Percentiles rank a stretch among this genome's conserved stretches.
Evolutionary conservation across 2,888 invertebrate species (phyloP).

Genomic region (Eupithecia pulchellata): DNA sequence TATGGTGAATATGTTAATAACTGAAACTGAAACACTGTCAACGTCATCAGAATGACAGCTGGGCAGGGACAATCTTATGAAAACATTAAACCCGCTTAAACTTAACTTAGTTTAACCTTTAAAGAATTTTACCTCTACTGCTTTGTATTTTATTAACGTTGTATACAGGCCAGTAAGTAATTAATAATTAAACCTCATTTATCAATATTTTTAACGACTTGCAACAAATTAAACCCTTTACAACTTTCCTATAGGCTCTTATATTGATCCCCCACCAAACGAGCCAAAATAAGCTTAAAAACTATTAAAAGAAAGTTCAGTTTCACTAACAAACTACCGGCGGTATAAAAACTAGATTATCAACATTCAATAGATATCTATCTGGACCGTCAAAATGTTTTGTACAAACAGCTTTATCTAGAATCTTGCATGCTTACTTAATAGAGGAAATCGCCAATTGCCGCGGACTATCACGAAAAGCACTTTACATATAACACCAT

Average conservation of each 20-base stretch:
- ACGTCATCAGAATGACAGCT: not conserved
- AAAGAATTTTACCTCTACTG: not conserved
- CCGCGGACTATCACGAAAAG: conserved; percentile 30
- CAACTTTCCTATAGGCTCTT: conserved; percentile 3
- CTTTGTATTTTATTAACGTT: not conserved
- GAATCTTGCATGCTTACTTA: conserved; percentile 70
- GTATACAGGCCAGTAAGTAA: not conserved
- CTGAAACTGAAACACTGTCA: not conserved
- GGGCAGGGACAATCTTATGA: not conserved
- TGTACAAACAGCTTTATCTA: conserved; percentile 70
- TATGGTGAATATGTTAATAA: too few relatives aligned
- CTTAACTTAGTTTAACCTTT: not conserved
- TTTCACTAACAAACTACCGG: not conserved
- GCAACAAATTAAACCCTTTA: conserved; percentile 5
- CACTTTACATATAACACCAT: conserved; percentile 15
- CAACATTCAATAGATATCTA: conserved; percentile 49
- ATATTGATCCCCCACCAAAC: conserved; percentile 7
- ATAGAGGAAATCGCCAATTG: conserved; percentile 82
- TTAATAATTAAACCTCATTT: not conserved
- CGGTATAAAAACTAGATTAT: conserved; percentile 31
- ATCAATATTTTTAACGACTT: not conserved
- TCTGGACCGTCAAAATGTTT: conserved; percentile 76
- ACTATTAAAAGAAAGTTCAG: not conserved
- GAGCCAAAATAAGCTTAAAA: not conserved
- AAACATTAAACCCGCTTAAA: not conserved